Evolutionary conservation across 2,113 vertebrate species (phyloP), one percentile per base, ranked within the genome.

Genomic region (Caranx melampygus): DNA sequence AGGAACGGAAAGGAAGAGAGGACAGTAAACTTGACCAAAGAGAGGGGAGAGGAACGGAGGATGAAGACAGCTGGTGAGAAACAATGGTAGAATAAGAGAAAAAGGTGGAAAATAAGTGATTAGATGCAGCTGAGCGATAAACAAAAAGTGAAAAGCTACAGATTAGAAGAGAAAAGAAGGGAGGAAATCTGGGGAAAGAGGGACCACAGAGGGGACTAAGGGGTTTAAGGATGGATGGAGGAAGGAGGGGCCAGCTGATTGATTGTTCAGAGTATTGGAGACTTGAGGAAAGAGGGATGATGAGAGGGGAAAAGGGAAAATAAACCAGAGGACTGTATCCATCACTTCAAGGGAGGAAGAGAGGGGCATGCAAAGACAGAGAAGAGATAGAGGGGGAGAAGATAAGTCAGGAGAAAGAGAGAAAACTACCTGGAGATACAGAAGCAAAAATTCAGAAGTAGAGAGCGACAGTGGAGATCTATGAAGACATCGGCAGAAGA

Each of bases 301-400:
- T 58, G 70, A 89, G 87, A 90, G 78, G 78, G 71, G 85, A 79
- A 89, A 79, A 84, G 88, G 74, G 86, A 81, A 91, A 93, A 94
- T 95, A 95, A 97, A 96, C 92, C 88, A 95, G 93, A 93, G 87
- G 91, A 94, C 92, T 95, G 95, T 94, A 96, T 96, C 95, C 94
- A 96, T 97, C 95, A 95, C 94, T 85, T 69, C 0, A 16, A 61
- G 60, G 45, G 45, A 76, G 66, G 70, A 76, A 80, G 40, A 72
- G 35, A 42, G 35, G 70, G 65, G 44, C 37, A 62, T 16, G 59
- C 26, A 81, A 58, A 81, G 58, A 74, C 5, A 42, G 73, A 62
- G 20, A 55, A 79, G 62, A 67, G 14, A 52, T 33, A 82, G 64
- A 75, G 51, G 31, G 49, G 44, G 21, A 70, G 44, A 66, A 47